Evolutionary conservation across 2,797 vertebrate genomes (phyloP), one percentile per base, ranked within the genome.

Genomic region (Dendrocincla fuliginosa): DNA sequence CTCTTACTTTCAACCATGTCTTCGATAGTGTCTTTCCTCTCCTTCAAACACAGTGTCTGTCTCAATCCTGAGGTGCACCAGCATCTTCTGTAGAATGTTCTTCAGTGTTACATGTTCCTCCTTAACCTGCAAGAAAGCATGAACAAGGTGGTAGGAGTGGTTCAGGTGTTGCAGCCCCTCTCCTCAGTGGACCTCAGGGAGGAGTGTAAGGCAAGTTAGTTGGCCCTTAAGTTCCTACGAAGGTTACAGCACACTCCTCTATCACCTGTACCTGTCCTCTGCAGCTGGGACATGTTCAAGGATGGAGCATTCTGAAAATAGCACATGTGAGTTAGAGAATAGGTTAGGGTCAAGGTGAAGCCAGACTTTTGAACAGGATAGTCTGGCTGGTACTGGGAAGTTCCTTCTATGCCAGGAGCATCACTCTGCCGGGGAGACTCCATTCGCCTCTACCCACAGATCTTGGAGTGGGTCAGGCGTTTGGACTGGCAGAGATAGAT

Each of bases 371-470:
- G 74, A 86, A 47, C 35, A 57, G 50, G 7, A 13, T 25, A 5
- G 60, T 57, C 22, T 46, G 22, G 47, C 22, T 55, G 39, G 12
- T 63, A 13, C 22, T 47, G 27, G 18, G 39, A 59, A 18, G 17
- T 41, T 64, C 2, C 15, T 65, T 77, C 16, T 67, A 0, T 84
- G 24, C 11, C 20, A 74, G 56, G 24, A 11, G 55, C 8, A 4
- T 67, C 13, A 3, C 35, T 44, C 20, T 60, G 30, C 64, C 49
- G 33, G 28, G 16, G 8, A 41, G 32, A 10, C 27, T 41, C 9
- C 2, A 0, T 35, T 70, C 19, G 6, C 37, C 20, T 18, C 9
- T 39, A 14, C 18, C 22, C 9, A 1, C 13, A 12, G 20, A 5
- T 46, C 7, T 8, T 56, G 33, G 37, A 30, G 60, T 18, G n/a